phyloP scores from a whole-genome alignment of 2,113 vertebrate genomes.

The Scytalopus superciliaris region DNA sequence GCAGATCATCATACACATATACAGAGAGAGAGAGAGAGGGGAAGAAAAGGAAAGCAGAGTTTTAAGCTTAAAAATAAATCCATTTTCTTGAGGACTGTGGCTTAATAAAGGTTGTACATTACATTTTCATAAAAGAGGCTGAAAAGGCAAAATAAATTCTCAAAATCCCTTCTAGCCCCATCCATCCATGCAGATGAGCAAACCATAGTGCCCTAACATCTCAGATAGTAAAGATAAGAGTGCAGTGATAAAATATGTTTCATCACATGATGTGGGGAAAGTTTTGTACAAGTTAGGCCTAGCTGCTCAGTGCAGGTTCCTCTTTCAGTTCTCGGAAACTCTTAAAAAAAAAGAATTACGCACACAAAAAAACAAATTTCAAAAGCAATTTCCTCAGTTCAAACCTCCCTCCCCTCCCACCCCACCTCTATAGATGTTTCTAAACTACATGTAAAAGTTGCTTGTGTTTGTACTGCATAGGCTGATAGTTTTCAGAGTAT shows the following conservation, averaged over 20 bases:
- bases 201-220: not conserved
- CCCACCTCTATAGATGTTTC: not conserved
- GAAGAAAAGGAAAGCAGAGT: not conserved
- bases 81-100: not conserved
- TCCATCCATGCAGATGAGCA: not conserved
- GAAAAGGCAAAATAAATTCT: not conserved
- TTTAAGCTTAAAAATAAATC: not conserved
- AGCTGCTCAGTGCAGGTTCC: slow-evolving; percentile 25
- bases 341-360: not conserved
- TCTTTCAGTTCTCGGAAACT: slow-evolving; percentile 58
- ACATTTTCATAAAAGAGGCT: not conserved
- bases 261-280: slow-evolving; percentile 19
- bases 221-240: not conserved
- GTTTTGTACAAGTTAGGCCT: not conserved
- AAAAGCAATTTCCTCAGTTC: slow-evolving; percentile 12
- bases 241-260: slow-evolving; percentile 3
- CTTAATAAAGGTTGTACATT: not conserved
- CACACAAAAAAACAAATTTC: not conserved
- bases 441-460: not conserved
- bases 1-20: not conserved
- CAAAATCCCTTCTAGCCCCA: not conserved
- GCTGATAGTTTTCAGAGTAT: not conserved
- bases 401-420: not conserved
- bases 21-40: not conserved
- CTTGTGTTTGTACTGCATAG: not conserved